phyloP scores from a whole-genome alignment of 2,888 invertebrate species.

The Zygogramma bicolorata region DNA sequence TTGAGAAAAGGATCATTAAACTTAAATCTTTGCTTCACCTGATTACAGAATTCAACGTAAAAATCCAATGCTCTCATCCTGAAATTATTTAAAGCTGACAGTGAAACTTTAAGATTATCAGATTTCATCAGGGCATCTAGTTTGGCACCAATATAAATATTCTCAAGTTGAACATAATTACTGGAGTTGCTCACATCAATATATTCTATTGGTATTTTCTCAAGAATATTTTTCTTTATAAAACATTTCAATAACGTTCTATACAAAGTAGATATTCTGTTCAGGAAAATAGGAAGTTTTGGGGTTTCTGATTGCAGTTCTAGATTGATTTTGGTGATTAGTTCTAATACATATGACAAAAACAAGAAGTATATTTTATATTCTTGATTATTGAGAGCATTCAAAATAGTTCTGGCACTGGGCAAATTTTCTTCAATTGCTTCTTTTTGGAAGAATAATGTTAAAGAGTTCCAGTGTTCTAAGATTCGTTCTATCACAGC shows the following conservation, averaged over 20 bases:
- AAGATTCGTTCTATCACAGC: not conserved
- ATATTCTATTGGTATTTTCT: slow-evolving; percentile 7
- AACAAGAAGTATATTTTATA: slow-evolving; percentile 12
- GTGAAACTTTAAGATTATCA: slow-evolving; percentile 8
- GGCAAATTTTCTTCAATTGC: slow-evolving; percentile 1
- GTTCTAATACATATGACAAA: slow-evolving; percentile 7
- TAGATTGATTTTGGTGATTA: slow-evolving; percentile 16
- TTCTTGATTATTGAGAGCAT: not conserved
- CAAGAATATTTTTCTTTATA: slow-evolving; percentile 12
- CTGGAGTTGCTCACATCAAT: slow-evolving; percentile 9
- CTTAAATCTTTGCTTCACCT: too few species aligned
- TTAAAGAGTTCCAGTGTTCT: too few species aligned
- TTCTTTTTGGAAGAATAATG: slow-evolving; percentile 10
- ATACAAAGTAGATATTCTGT: slow-evolving; percentile 10
- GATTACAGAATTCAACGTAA: too few species aligned
- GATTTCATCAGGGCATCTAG: too few species aligned
- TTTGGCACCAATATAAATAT: slow-evolving; percentile 24
- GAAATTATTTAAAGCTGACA: slow-evolving; percentile 12
- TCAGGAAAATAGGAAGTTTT: slow-evolving; percentile 13
- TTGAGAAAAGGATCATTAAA: too few species aligned
- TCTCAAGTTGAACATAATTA: slow-evolving; percentile 10
- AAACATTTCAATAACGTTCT: slow-evolving; percentile 12
- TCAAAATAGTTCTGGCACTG: slow-evolving; percentile 10
- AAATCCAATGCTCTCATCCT: too few species aligned
- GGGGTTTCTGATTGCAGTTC: slow-evolving; percentile 16